Evolutionary conservation across 2,113 vertebrate genomes (phyloP).

Genomic region (Bujurquina vittata): DNA sequence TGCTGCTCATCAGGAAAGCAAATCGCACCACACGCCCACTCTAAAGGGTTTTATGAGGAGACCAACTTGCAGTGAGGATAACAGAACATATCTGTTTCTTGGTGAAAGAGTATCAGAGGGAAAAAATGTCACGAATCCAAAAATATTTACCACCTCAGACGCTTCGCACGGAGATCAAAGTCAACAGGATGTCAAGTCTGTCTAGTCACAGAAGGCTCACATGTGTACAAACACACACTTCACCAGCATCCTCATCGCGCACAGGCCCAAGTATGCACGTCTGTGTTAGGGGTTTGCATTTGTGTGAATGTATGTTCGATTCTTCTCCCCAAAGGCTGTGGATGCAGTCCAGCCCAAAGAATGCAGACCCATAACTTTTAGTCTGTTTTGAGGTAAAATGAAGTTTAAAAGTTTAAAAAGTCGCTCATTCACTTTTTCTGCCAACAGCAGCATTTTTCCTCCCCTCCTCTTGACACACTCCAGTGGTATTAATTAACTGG

Average conservation of each 20-base stretch:
- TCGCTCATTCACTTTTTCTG: constrained; percentile 36
- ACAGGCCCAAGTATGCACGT: background rate
- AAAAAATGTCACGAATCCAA: background rate
- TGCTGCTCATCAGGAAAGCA: constrained; percentile 34
- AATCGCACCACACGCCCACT: background rate
- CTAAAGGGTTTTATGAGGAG: background rate
- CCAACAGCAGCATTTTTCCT: constrained; percentile 54
- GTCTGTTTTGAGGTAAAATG: constrained; percentile 39
- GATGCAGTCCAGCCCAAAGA: constrained; percentile 11
- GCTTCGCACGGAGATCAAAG: constrained; percentile 15
- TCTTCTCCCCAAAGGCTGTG: constrained; percentile 18
- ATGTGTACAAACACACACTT: background rate
- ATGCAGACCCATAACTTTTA: constrained; percentile 24
- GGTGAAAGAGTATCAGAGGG: background rate
- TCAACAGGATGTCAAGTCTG: constrained; percentile 14
- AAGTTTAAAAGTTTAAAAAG: constrained; percentile 60
- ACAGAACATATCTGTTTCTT: background rate
- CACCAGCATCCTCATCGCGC: background rate
- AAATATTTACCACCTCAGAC: constrained; percentile 31
- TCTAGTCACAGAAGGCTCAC: background rate
- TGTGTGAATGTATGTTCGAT: constrained; percentile 16
- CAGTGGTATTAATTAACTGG: constrained; percentile 62
- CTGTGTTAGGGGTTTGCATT: background rate
- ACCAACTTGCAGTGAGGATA: constrained; percentile 11
- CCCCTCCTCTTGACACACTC: constrained; percentile 59